Evolutionary conservation across 2,797 vertebrate species (phyloP).

Genomic region (Silurus aristotelis): DNA sequence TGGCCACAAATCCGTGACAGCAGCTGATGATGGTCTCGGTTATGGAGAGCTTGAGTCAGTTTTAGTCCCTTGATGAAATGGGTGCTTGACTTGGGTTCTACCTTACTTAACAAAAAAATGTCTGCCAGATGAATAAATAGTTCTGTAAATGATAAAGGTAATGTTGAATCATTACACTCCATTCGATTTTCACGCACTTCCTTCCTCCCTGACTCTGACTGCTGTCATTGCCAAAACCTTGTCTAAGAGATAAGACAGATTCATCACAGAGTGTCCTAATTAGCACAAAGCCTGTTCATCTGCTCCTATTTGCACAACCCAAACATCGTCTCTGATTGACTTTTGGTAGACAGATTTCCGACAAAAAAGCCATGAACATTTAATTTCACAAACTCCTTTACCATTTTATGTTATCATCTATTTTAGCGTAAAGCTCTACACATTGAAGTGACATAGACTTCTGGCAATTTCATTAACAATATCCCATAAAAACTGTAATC

Average conservation of each 20-base stretch:
- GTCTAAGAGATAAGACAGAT: slow-evolving; percentile 30
- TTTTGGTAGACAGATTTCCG: not conserved
- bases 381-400: slow-evolving; percentile 1
- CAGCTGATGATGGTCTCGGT: not conserved
- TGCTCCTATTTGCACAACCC: not conserved
- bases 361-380: not conserved
- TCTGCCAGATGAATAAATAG: not conserved
- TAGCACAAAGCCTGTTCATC: slow-evolving; percentile 27
- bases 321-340: not conserved
- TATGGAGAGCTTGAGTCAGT: not conserved
- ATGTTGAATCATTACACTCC: not conserved
- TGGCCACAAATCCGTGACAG: not conserved
- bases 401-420: not conserved
- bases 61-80: not conserved
- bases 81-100: not conserved
- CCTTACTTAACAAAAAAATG: not conserved
- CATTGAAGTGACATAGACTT: not conserved
- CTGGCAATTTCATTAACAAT: not conserved
- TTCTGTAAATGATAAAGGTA: not conserved
- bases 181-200: not conserved
- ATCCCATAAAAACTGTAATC: not conserved
- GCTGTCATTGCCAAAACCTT: not conserved
- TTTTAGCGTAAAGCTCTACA: not conserved
- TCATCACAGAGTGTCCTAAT: slow-evolving; percentile 31
- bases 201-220: not conserved